These are phyloP conservation scores for Drosophila pseudoananassae DNA, from an alignment of 1,140 invertebrate species.

Conservation along the genomic window DNA sequence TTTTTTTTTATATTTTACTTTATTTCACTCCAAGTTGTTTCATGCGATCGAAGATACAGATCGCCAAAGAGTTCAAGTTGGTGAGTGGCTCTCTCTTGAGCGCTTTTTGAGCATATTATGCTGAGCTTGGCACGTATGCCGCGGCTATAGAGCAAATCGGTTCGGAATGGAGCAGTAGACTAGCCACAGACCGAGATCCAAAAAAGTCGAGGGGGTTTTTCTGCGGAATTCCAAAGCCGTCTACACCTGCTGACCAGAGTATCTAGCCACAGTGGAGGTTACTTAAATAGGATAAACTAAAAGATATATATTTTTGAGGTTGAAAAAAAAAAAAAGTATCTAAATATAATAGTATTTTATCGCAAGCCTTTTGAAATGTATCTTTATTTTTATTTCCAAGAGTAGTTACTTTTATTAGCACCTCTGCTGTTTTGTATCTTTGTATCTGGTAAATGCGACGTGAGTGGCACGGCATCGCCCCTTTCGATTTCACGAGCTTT, in stretches of 20 bases:
- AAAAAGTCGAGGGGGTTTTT: constrained; percentile 25
- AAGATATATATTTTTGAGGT: neutral
- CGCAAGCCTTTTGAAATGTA: too few relatives aligned
- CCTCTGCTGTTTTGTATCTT: constrained; percentile 16
- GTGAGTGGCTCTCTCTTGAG: constrained; percentile 9
- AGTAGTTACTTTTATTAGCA: constrained; percentile 5
- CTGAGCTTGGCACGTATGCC: constrained; percentile 39
- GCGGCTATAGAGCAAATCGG: constrained; percentile 9
- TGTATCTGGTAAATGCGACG: constrained; percentile 43
- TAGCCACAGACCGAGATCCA: constrained; percentile 30
- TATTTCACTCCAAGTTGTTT: constrained; percentile 2
- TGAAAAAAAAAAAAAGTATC: neutral
- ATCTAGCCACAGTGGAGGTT: neutral
- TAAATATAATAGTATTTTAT: neutral
- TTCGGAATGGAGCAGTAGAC: constrained; percentile 22
- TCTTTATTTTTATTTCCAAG: neutral
- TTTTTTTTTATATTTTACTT: neutral
- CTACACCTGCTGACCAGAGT: constrained; percentile 32
- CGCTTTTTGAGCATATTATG: constrained; percentile 20
- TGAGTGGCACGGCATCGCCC: constrained; percentile 30
- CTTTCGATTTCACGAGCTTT: constrained; percentile 46
- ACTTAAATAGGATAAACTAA: neutral
- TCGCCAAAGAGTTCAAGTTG: neutral
- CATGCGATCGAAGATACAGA: constrained; percentile 15
- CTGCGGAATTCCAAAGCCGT: constrained; percentile 44